Evolutionary conservation across 2,888 invertebrate species (phyloP).

Genomic region (Acleris cristana): DNA sequence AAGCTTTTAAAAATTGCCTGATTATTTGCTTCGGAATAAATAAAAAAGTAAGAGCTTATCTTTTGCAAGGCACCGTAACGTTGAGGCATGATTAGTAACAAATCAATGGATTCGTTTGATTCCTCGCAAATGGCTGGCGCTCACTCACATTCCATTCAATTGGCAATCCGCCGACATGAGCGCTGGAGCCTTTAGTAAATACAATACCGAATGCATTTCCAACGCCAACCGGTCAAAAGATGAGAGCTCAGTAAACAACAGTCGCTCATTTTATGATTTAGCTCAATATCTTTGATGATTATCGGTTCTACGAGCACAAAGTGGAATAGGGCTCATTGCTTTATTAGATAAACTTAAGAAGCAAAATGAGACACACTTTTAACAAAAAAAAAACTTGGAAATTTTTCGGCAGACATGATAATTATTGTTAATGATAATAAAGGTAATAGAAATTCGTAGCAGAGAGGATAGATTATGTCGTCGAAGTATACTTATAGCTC

Average conservation of each 20-base stretch:
- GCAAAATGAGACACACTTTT: too few species aligned
- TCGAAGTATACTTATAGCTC: too few species aligned
- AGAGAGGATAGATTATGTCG: too few species aligned
- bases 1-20: too few species aligned
- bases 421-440: too few species aligned
- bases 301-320: neutral
- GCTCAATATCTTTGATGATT: slow-evolving; percentile 35
- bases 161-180: slow-evolving; percentile 73
- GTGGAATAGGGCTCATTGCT: too few species aligned
- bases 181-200: slow-evolving; percentile 76
- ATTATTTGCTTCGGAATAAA: too few species aligned
- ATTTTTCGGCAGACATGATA: too few species aligned
- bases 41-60: neutral
- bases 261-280: slow-evolving; percentile 51
- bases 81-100: slow-evolving; percentile 59
- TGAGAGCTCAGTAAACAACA: slow-evolving; percentile 71
- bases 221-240: slow-evolving; percentile 58
- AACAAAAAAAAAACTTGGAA: too few species aligned
- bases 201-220: slow-evolving; percentile 73
- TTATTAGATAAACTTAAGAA: too few species aligned
- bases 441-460: too few species aligned
- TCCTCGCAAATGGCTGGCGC: slow-evolving; percentile 60
- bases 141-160: slow-evolving; percentile 64
- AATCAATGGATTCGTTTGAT: slow-evolving; percentile 62
- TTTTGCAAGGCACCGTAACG: slow-evolving; percentile 5